Percentiles rank a stretch among this genome's conserved stretches.
Evolutionary conservation across 1,140 invertebrate genomes (phyloP).

Genomic region (Tribolium castaneum): DNA sequence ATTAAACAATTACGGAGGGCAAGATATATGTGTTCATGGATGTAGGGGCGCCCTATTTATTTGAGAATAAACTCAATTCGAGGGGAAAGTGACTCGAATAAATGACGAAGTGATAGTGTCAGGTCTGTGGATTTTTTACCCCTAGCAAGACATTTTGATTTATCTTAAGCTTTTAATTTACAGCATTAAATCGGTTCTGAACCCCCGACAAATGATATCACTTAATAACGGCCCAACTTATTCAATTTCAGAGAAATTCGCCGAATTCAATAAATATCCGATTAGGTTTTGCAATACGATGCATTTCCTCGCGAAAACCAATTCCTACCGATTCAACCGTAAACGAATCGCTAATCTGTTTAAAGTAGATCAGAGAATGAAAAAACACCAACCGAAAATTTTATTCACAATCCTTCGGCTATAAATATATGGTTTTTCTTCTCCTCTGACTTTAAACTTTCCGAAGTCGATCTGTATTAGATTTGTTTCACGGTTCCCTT

Average conservation of each 20-base stretch:
- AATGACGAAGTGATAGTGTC: not conserved
- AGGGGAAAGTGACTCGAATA: not conserved
- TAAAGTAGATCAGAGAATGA: slow-evolving; percentile 18
- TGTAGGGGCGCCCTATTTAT: not conserved
- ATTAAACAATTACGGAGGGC: not conserved
- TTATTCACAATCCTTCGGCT: not conserved
- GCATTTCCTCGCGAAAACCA: not conserved
- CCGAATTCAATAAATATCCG: slow-evolving; percentile 19
- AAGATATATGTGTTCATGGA: not conserved
- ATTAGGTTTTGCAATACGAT: slow-evolving; percentile 23
- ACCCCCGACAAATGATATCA: not conserved
- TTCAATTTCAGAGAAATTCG: slow-evolving; percentile 11
- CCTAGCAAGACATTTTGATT: not conserved
- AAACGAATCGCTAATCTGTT: slow-evolving; percentile 29
- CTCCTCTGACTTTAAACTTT: not conserved
- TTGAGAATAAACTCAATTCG: not conserved
- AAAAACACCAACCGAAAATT: not conserved
- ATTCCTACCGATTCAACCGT: not conserved
- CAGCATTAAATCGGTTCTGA: not conserved
- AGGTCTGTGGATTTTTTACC: not conserved
- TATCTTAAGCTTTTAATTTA: not conserved
- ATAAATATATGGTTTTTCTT: not conserved
- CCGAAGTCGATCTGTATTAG: slow-evolving; percentile 1
- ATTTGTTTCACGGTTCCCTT: slow-evolving; percentile 9
- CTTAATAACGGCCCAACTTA: not conserved